Evolutionary conservation across 1,140 invertebrate genomes (phyloP).

Genomic region (fruit fly (Drosophila melanogaster)): Release_6_plus_ISO1_MT NT_033779.5:8228501-8229000

Average conservation of each 20-base stretch:
- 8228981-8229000: slow-evolving; percentile 12
- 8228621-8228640: slow-evolving; percentile 88
- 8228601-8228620: slow-evolving; percentile 87
- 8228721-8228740: slow-evolving; percentile 87
- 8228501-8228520: slow-evolving; percentile 85
- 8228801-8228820: slow-evolving; percentile 63
- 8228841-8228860: slow-evolving; percentile 84
- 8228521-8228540: slow-evolving; percentile 87
- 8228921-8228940: slow-evolving; percentile 84
- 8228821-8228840: background rate
- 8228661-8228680: slow-evolving; percentile 73
- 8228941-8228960: slow-evolving; percentile 74
- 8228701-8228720: background rate
- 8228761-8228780: slow-evolving; percentile 83
- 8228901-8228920: slow-evolving; percentile 85
- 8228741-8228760: slow-evolving; percentile 86
- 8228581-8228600: slow-evolving; percentile 82
- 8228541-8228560: slow-evolving; percentile 88
- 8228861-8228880: slow-evolving; percentile 85
- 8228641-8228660: slow-evolving; percentile 84
- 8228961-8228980: slow-evolving; percentile 40
- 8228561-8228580: slow-evolving; percentile 83
- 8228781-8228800: slow-evolving; percentile 78
- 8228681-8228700: slow-evolving; percentile 11
- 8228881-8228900: slow-evolving; percentile 85